Evolutionary conservation across 2,113 vertebrate genomes (phyloP).

Genomic region (Macquaria ambigua): DNA sequence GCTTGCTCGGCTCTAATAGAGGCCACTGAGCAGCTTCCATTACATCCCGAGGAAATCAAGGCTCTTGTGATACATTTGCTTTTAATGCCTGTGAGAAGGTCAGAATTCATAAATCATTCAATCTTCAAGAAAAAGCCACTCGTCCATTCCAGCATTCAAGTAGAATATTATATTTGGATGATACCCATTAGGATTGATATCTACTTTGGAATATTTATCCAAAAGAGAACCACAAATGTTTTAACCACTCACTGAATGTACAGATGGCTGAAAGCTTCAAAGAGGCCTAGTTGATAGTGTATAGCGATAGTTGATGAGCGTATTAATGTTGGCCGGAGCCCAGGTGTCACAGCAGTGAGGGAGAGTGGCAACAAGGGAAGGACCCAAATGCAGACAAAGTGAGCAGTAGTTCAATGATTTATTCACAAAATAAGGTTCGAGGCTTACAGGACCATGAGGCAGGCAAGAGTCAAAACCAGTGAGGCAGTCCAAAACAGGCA

Average conservation of each 20-base stretch:
- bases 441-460: too few relatives aligned
- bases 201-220: not conserved
- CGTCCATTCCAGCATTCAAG: not conserved
- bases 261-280: conserved; percentile 64
- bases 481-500: too few relatives aligned
- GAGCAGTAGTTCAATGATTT: too few relatives aligned
- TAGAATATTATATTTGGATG: conserved; percentile 22
- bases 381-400: too few relatives aligned
- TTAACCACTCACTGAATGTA: conserved; percentile 37
- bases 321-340: conserved; percentile 40
- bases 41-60: conserved; percentile 24
- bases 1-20: conserved; percentile 37
- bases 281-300: conserved; percentile 63
- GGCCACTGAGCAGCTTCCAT: conserved; percentile 56
- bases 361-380: too few relatives aligned
- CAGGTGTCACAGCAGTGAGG: not conserved
- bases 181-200: conserved; percentile 15
- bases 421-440: too few relatives aligned
- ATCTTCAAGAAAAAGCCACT: conserved; percentile 25
- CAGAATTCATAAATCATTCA: conserved; percentile 35
- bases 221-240: not conserved
- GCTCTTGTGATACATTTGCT: conserved; percentile 24
- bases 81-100: conserved; percentile 35
- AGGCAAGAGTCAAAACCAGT: too few relatives aligned
- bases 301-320: conserved; percentile 16